Conservation (phyloP, 2,113 vertebrate genomes). For the Uria aalge region DNA sequence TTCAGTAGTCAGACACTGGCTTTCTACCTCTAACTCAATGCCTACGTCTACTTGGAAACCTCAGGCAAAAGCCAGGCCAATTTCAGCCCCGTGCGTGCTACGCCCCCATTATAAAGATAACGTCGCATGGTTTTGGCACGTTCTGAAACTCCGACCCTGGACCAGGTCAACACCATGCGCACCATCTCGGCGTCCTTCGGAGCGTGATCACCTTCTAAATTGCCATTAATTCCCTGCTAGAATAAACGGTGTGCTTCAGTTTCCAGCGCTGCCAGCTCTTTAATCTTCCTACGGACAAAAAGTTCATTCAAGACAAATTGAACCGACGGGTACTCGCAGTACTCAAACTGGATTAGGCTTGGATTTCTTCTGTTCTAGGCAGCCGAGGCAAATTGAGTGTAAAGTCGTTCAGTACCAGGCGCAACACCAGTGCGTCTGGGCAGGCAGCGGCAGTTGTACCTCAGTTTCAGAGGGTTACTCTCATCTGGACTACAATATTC, state of each 20-base stretch:
- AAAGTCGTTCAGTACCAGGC: not conserved
- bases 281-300: slow-evolving; percentile 17
- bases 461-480: not conserved
- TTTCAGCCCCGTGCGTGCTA: not conserved
- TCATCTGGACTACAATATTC: not conserved
- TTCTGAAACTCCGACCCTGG: not conserved
- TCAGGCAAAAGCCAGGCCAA: not conserved
- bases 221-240: not conserved
- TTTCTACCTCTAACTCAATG: not conserved
- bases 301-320: not conserved
- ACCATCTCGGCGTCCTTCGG: not conserved
- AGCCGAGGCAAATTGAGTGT: not conserved
- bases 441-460: not conserved
- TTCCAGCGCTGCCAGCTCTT: not conserved
- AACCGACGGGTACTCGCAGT: not conserved
- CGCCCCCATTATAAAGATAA: not conserved
- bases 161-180: not conserved
- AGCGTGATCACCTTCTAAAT: not conserved
- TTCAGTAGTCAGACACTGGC: not conserved
- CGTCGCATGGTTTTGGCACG: fast-evolving
- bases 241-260: not conserved
- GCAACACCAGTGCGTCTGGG: not conserved
- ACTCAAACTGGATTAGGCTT: not conserved
- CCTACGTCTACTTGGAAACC: not conserved
- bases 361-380: not conserved